Conservation (phyloP, 1,140 invertebrate species). For the Ceratina japonica region DNA sequence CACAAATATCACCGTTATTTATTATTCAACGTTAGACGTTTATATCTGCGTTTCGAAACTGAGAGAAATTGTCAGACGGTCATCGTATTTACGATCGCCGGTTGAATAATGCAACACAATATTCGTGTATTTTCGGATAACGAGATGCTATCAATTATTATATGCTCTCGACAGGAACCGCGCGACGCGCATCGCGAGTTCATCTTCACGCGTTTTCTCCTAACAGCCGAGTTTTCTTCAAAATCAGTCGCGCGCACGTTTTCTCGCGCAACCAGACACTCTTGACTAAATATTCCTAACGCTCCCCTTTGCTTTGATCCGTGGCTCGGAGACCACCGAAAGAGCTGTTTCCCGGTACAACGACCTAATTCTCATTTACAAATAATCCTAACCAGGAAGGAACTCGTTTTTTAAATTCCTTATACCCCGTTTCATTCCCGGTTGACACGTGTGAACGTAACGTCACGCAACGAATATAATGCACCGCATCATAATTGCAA, state of each 20-base stretch:
- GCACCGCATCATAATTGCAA: no score
- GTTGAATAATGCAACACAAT: neutral
- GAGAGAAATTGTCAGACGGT: no score
- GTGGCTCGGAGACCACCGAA: neutral
- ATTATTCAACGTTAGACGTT: neutral
- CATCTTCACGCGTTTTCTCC: conserved; percentile 1
- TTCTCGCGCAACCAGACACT: neutral
- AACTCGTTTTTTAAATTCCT: no score
- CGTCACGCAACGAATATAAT: no score
- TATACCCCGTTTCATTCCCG: no score
- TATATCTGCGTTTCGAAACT: neutral
- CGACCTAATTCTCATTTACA: no score
- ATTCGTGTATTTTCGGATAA: no score
- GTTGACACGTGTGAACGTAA: no score
- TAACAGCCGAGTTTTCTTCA: neutral
- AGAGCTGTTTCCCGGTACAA: neutral
- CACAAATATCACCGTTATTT: neutral
- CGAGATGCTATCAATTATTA: no score
- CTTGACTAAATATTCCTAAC: conserved; percentile 1
- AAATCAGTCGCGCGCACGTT: neutral
- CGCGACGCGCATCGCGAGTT: neutral
- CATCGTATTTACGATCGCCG: neutral
- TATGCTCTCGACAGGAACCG: neutral
- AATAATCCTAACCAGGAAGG: no score
- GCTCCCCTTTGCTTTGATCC: neutral